Percentiles rank a stretch among this genome's conserved stretches.
Conservation (phyloP, 2,797 vertebrate genomes). For the Helarctos malayanus region DNA sequence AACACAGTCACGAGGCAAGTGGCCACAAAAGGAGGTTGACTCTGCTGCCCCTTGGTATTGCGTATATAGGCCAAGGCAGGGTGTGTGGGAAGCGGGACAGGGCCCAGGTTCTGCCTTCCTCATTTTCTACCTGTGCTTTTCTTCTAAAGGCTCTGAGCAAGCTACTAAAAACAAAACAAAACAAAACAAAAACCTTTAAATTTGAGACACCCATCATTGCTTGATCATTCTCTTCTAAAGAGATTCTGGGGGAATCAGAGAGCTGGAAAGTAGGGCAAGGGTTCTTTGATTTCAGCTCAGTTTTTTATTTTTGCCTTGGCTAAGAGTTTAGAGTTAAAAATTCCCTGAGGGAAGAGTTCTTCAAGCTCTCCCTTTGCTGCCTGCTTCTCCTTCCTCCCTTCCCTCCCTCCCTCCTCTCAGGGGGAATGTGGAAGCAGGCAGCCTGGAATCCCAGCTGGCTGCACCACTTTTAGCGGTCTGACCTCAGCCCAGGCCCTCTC, state of each 20-base stretch:
- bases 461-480: neutral
- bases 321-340: conserved; percentile 57
- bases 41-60: fast-evolving
- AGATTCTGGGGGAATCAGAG: conserved; percentile 34
- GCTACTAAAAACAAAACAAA: neutral
- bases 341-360: neutral
- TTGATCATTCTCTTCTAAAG: conserved; percentile 12
- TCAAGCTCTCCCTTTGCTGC: neutral
- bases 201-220: neutral
- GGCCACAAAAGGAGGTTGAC: neutral
- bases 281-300: conserved; percentile 35
- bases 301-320: conserved; percentile 49
- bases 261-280: conserved; percentile 61
- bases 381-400: no score
- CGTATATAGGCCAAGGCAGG: fast-evolving
- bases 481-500: neutral
- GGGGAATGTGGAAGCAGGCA: neutral
- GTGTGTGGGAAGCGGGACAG: neutral
- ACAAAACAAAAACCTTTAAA: neutral
- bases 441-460: no score
- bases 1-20: fast-evolving
- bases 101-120: neutral
- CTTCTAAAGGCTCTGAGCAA: neutral
- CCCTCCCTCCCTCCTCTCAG: no score
- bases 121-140: neutral